These are phyloP conservation scores for Alosa sapidissima DNA, from an alignment of 2,797 vertebrate genomes.

Conservation along the genomic window DNA sequence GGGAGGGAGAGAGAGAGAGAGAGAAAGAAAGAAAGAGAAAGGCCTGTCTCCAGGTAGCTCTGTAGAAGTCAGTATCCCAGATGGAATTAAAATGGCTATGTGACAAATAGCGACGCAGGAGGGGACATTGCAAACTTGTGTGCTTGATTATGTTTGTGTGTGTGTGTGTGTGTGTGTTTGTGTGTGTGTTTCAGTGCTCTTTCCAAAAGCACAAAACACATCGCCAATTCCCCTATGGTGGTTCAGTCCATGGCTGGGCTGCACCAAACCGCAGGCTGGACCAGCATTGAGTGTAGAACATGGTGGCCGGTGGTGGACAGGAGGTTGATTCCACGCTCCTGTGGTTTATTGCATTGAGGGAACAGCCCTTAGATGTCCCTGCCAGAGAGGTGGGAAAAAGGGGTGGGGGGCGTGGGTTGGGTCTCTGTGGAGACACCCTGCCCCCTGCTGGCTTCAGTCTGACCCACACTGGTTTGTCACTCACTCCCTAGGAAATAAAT, in stretches of 20 bases:
- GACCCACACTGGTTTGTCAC: slow-evolving; percentile 49
- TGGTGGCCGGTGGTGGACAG: slow-evolving; percentile 24
- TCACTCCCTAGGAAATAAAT: slow-evolving; percentile 33
- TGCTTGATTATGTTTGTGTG: background rate
- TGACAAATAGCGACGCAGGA: slow-evolving; percentile 10
- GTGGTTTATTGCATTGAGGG: slow-evolving; percentile 92
- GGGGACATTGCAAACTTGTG: slow-evolving; percentile 36
- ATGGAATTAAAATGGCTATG: background rate
- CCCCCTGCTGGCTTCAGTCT: slow-evolving; percentile 77
- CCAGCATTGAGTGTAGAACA: background rate
- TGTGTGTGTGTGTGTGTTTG: background rate
- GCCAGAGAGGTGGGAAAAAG: slow-evolving; percentile 78
- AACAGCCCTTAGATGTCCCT: slow-evolving; percentile 98
- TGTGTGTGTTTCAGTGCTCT: background rate
- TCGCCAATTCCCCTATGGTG: background rate
- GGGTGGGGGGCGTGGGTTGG: background rate
- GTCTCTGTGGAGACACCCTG: slow-evolving; percentile 55
- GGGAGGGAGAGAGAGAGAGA: background rate
- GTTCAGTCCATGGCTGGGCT: background rate
- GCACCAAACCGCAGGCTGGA: background rate
- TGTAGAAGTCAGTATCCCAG: background rate
- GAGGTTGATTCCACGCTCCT: slow-evolving; percentile 55
- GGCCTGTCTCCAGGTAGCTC: background rate
- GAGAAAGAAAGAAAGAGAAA: background rate
- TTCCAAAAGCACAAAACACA: background rate